Evolutionary conservation across 30 jellyfish, hydroid and myxozoan species (phyloP).

Genomic region (Cassiopea andromeda): DNA sequence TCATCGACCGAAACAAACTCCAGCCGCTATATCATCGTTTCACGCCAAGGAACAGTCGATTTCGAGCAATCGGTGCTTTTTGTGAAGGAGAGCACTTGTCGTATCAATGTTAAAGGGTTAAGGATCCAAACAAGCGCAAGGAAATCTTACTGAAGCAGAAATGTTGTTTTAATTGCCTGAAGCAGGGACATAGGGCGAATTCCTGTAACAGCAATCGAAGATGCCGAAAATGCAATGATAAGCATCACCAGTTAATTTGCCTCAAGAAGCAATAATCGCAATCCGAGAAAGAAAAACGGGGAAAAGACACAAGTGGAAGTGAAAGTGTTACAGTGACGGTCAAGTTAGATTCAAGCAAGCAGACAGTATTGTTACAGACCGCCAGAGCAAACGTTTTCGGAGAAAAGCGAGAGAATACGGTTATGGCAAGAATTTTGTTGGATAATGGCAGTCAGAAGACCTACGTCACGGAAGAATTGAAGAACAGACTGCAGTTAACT

Average conservation of each 20-base stretch:
- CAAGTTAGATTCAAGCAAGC: neutral
- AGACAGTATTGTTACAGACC: neutral
- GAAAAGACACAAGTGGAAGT: neutral
- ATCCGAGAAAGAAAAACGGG: neutral
- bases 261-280: neutral
- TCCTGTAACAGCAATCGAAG: slow-evolving; percentile 9
- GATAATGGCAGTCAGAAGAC: neutral
- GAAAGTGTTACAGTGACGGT: slow-evolving; percentile 21
- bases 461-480: neutral
- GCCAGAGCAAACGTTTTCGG: neutral
- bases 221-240: slow-evolving; percentile 8
- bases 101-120: neutral
- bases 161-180: slow-evolving; percentile 10
- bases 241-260: slow-evolving; percentile 4
- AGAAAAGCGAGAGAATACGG: neutral
- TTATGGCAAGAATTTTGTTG: neutral
- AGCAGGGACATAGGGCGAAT: slow-evolving; percentile 11
- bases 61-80: neutral
- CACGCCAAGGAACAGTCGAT: neutral
- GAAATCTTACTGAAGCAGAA: neutral
- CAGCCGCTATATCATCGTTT: neutral
- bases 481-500: neutral
- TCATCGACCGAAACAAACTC: neutral
- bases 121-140: neutral
- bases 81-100: neutral